Base-by-base conservation (phyloP, 2,888 invertebrate genomes). In the Dryadula phaetusa region DNA sequence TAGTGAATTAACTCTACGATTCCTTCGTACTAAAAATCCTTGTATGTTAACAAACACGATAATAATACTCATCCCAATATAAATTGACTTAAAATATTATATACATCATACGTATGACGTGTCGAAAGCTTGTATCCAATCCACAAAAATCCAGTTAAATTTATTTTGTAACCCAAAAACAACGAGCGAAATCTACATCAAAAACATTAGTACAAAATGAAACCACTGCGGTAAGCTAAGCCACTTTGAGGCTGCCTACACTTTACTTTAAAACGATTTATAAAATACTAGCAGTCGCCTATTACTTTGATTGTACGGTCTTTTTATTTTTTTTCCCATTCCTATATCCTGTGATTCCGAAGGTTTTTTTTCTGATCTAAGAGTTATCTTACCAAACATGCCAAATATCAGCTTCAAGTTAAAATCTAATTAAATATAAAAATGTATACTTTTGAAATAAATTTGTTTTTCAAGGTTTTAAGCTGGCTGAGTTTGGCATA, bases 141-240 rank as follows among this genome's bases (percentile, higher is more conserved):
- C 18, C 18, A 14, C 16, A 28, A 28, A 32, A 60, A 60, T 28
- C 28, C 42, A 18, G 18, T 44, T 14, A 44, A 25, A 44, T 60
- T 44, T 32, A 60, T 60, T 44, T 60, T 14, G 18, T 44, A 18
- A 28, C 28, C 44, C 28, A 44, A 14, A 44, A 60, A 60, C 28
- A 44, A 44, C 44, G 25, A 58, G 16, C 6, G 58, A 44, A 40
- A 40, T 53, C 18, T 18, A 32, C 52, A 53, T 22, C 22, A 44
- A 60, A 60, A 60, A 60, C 32, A 44, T 44, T 60, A 20, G 44
- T 60, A 10, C 28, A 14, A 44, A 60, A 60, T 64, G 60, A 64
- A 58, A 40, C 58, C 64, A 28, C 54, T 49, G 32, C 22, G 40
- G 58, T 28, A 12, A 64, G 49, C 58, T 60, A 52, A 65, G 58